Conservation (phyloP, 2,888 invertebrate species). For the Eupithecia exiguata region DNA sequence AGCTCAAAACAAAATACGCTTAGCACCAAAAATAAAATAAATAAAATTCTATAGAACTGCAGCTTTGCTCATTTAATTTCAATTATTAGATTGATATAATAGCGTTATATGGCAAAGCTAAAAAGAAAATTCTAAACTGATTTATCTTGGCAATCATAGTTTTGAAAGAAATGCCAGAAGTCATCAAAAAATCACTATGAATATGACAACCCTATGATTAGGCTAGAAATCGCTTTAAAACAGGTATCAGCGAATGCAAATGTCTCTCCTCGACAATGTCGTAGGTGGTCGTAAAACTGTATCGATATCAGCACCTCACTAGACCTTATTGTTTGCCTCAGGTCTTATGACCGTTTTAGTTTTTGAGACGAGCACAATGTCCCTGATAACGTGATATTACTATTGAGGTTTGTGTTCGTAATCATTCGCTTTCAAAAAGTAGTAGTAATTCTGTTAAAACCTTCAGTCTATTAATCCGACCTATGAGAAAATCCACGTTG, state of each 20-base stretch:
- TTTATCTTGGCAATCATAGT: not conserved
- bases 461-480: not conserved
- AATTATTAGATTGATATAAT: not conserved
- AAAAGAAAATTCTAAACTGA: not conserved
- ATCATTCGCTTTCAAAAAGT: not conserved
- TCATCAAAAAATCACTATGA: not conserved
- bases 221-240: constrained; percentile 49
- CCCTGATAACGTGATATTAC: not conserved
- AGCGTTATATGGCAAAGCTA: not conserved
- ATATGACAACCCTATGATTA: constrained; percentile 41
- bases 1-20: not conserved
- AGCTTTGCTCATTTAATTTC: not conserved
- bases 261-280: constrained; percentile 39
- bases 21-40: not conserved
- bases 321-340: constrained; percentile 29
- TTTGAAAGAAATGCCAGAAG: not conserved
- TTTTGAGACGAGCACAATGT: constrained; percentile 13
- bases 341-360: constrained; percentile 19
- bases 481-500: no score
- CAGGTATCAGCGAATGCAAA: constrained; percentile 47
- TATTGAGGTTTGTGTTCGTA: not conserved
- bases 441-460: not conserved
- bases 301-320: constrained; percentile 43
- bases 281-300: constrained; percentile 44
- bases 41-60: no score